These are phyloP conservation scores for Erythrocebus patas DNA, from an alignment of 2,113 vertebrate genomes.

Conservation along the genomic window DNA sequence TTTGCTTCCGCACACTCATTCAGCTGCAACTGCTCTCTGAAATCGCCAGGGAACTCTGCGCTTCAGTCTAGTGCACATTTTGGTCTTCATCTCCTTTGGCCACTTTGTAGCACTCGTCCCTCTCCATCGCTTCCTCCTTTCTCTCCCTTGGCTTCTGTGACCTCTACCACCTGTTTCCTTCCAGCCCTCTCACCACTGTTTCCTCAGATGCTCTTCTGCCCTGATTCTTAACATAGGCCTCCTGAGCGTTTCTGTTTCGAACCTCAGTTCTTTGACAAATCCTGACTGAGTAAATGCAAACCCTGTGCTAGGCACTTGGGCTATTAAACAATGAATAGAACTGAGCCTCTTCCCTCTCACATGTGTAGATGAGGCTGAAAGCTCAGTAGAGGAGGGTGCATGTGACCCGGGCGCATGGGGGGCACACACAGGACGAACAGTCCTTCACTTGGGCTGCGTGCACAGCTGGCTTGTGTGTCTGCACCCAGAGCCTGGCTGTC, in stretches of 20 bases:
- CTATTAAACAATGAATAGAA: background rate
- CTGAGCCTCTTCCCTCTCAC: background rate
- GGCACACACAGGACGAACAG: background rate
- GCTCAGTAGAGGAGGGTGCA: background rate
- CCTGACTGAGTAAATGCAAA: background rate
- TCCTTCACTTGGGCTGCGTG: accelerated
- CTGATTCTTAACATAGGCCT: background rate
- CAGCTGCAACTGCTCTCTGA: background rate
- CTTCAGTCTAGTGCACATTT: background rate
- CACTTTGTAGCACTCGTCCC: background rate
- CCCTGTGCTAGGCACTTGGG: background rate
- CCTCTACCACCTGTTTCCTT: background rate
- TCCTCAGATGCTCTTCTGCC: background rate
- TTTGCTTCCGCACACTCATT: background rate
- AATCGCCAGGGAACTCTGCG: too few relatives aligned
- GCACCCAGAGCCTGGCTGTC: background rate
- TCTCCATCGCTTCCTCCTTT: too few relatives aligned
- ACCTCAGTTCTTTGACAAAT: background rate
- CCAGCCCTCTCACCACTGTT: background rate
- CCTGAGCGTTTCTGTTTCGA: background rate
- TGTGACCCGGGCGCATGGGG: too few relatives aligned
- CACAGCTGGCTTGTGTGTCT: too few relatives aligned
- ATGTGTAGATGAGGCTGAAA: background rate
- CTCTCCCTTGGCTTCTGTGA: background rate
- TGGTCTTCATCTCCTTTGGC: background rate